A percentile compares a stretch with the other conserved stretches of the same genome.
phyloP scores from a whole-genome alignment of 2,797 vertebrate genomes.

The Poecile montanus region DNA sequence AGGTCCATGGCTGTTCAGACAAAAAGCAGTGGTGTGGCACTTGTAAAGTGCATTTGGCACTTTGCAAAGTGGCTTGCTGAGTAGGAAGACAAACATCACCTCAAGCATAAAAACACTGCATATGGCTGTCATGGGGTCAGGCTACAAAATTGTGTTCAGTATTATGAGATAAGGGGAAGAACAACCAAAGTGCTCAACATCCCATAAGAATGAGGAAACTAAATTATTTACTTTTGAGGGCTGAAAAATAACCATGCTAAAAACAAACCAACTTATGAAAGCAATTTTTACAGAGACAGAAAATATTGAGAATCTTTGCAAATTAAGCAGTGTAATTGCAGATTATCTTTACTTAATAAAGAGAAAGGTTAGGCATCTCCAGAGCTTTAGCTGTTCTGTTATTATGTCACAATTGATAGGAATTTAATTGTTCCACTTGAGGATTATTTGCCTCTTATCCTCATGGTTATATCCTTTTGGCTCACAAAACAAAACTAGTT shows the following conservation, averaged over 20 bases:
- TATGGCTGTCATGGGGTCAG: background rate
- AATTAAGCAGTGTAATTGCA: conserved; percentile 12
- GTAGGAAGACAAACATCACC: background rate
- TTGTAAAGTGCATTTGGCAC: background rate
- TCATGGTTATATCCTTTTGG: conserved; percentile 22
- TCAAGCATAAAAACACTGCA: background rate
- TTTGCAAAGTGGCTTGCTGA: background rate
- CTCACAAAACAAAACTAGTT: conserved; percentile 54
- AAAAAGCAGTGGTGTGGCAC: background rate
- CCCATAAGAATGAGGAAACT: background rate
- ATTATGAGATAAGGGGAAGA: background rate
- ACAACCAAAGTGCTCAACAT: background rate
- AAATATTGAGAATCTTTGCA: conserved; percentile 11
- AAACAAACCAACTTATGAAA: background rate
- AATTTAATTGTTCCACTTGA: conserved; percentile 70
- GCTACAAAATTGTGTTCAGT: background rate
- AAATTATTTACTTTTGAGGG: background rate
- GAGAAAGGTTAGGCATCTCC: conserved; percentile 53
- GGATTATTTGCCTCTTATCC: conserved; percentile 64
- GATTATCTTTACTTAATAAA: conserved; percentile 65
- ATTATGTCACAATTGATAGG: conserved; percentile 54
- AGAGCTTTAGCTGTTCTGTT: conserved; percentile 41
- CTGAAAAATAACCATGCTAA: background rate
- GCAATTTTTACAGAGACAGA: background rate
- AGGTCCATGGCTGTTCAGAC: background rate